Conservation (phyloP, 2,797 vertebrate genomes). For the Pangasius djambal region DNA sequence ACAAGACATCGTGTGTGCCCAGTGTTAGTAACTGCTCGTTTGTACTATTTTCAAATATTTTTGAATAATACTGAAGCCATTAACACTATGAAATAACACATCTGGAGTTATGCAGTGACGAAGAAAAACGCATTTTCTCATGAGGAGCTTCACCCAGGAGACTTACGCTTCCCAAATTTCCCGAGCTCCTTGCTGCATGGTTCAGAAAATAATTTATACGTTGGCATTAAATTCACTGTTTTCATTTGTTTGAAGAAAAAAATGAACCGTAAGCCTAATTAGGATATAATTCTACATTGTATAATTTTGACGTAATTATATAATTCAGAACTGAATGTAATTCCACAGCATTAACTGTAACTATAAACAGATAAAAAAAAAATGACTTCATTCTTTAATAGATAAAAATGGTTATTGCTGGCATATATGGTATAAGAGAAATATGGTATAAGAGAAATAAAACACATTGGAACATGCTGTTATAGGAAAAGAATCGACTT, state of each 20-base stretch:
- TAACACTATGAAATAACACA: not conserved
- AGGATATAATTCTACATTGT: too few relatives aligned
- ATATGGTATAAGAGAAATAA: not conserved
- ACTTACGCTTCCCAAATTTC: not conserved
- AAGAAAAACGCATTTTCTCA: not conserved
- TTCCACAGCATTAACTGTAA: too few relatives aligned
- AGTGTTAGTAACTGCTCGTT: not conserved
- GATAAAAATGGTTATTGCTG: not conserved
- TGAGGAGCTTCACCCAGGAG: not conserved
- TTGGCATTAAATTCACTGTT: not conserved
- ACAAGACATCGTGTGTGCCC: not conserved
- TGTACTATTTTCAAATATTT: not conserved
- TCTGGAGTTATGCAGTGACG: not conserved
- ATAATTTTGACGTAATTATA: too few relatives aligned
- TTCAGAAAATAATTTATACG: not conserved
- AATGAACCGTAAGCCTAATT: too few relatives aligned
- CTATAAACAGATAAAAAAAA: too few relatives aligned
- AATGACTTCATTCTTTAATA: too few relatives aligned
- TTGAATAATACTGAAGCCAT: too few relatives aligned
- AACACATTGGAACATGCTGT: too few relatives aligned
- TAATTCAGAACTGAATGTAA: too few relatives aligned
- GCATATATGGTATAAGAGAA: not conserved
- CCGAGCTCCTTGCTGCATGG: not conserved
- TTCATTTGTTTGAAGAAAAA: not conserved
- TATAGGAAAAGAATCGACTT: too few relatives aligned